Percentiles rank a stretch among this genome's conserved stretches.
These are phyloP conservation scores for Pandion haliaetus DNA, from an alignment of 2,113 vertebrate species.

Conservation along the genomic window DNA sequence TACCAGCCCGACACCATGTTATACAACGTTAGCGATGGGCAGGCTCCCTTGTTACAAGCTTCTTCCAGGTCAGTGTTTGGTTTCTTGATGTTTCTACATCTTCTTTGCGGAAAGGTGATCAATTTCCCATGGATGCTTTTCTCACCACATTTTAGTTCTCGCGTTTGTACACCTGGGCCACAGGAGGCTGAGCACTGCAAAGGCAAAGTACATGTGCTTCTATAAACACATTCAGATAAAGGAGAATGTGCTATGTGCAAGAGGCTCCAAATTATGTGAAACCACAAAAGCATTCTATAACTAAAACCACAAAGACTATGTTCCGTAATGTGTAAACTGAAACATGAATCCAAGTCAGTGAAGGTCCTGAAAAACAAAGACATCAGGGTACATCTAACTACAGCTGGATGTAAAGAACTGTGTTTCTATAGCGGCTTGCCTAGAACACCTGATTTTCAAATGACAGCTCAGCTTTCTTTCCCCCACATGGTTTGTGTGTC, in stretches of 20 bases:
- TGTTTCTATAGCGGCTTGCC: not conserved
- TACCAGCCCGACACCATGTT: constrained; percentile 82
- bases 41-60: constrained; percentile 79
- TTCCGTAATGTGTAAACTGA: not conserved
- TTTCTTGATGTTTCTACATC: constrained; percentile 89
- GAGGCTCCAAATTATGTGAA: not conserved
- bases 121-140: constrained; percentile 81
- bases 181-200: constrained; percentile 90
- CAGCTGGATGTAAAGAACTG: not conserved
- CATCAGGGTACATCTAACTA: not conserved
- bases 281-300: not conserved
- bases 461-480: not conserved
- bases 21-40: constrained; percentile 65
- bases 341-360: not conserved
- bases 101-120: constrained; percentile 81
- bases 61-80: constrained; percentile 82
- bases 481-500: not conserved
- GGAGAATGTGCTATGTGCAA: not conserved
- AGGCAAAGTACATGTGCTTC: not conserved
- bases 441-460: not conserved
- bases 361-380: not conserved
- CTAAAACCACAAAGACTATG: not conserved
- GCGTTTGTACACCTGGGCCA: constrained; percentile 81
- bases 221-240: not conserved
- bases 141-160: constrained; percentile 88